A percentile compares a stretch with the other conserved stretches of the same genome.
Evolutionary conservation across 2,113 vertebrate species (phyloP).

Genomic region (Cyphomyrus plagiostoma): DNA sequence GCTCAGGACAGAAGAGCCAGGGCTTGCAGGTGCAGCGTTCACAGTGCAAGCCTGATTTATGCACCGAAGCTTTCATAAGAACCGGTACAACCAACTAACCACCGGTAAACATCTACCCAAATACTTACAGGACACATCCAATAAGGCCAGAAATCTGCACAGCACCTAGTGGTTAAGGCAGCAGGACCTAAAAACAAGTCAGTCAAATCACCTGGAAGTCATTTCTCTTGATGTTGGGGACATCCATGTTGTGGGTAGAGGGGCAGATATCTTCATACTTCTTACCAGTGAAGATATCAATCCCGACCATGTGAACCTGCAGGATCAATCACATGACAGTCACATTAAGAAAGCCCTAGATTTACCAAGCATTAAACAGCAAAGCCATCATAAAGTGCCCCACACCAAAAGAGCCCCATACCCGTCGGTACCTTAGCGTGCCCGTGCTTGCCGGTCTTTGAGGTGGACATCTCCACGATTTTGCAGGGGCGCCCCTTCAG

Average conservation of each 20-base stretch:
- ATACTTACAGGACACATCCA: not conserved
- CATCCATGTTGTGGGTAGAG: constrained; percentile 98
- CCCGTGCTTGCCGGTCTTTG: constrained; percentile 95
- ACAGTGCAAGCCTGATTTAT: not conserved
- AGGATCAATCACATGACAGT: not conserved
- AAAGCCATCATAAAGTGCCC: not conserved
- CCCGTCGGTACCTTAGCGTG: constrained; percentile 81
- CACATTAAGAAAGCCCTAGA: not conserved
- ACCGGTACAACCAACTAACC: not conserved
- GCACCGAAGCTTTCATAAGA: not conserved
- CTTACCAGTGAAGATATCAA: constrained; percentile 97
- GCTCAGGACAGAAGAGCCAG: not conserved
- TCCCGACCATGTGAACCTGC: constrained; percentile 94
- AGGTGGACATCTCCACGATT: constrained; percentile 97
- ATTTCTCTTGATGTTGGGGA: constrained; percentile 90
- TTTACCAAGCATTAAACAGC: not conserved
- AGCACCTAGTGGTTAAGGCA: not conserved
- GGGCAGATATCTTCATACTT: constrained; percentile 98
- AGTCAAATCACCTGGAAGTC: constrained; percentile 80
- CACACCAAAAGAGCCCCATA: too few species aligned
- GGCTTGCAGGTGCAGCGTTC: not conserved
- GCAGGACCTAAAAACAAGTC: not conserved
- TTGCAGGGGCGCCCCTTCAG: constrained; percentile 94
- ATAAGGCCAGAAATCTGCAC: not conserved
- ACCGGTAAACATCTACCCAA: not conserved